A percentile compares a stretch with the other conserved stretches of the same genome.
phyloP scores from a whole-genome alignment of 2,888 invertebrate species.

The Poecilus cupreus region DNA sequence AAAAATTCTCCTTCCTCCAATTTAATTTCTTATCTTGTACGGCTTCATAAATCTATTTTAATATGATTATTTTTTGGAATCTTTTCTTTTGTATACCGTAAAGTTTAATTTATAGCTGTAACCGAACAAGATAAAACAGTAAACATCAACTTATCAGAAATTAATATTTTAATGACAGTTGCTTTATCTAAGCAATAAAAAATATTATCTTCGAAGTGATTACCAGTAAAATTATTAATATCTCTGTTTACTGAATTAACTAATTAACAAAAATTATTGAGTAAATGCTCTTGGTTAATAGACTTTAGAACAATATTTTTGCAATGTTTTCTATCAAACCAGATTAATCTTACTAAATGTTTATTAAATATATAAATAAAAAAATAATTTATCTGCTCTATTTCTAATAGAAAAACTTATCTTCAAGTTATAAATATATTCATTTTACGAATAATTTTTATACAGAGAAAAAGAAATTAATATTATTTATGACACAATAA shows the following conservation, averaged over 20 bases:
- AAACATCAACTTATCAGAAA: neutral
- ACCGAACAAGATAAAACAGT: neutral
- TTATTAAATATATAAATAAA: neutral
- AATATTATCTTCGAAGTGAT: slow-evolving; percentile 17
- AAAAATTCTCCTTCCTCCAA: too few species aligned
- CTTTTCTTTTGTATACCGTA: neutral
- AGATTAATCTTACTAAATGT: slow-evolving; percentile 8
- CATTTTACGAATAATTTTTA: neutral
- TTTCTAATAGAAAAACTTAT: neutral
- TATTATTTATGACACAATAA: neutral
- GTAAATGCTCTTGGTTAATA: slow-evolving; percentile 16
- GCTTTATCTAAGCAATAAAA: slow-evolving; percentile 14
- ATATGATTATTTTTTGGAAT: neutral
- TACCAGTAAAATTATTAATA: slow-evolving; percentile 44
- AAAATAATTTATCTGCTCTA: neutral
- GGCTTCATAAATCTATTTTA: neutral
- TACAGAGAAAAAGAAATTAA: neutral
- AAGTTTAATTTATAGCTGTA: neutral
- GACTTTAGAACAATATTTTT: slow-evolving; percentile 41
- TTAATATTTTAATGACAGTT: slow-evolving; percentile 2
- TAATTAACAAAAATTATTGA: slow-evolving; percentile 41
- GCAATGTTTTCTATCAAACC: neutral
- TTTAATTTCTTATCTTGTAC: neutral
- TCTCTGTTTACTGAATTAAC: slow-evolving; percentile 47
- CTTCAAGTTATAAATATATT: neutral